Percentiles rank a stretch among this genome's conserved stretches.
Evolutionary conservation across 1,140 invertebrate genomes (phyloP).

Genomic region (Belonocnema kinseyi): DNA sequence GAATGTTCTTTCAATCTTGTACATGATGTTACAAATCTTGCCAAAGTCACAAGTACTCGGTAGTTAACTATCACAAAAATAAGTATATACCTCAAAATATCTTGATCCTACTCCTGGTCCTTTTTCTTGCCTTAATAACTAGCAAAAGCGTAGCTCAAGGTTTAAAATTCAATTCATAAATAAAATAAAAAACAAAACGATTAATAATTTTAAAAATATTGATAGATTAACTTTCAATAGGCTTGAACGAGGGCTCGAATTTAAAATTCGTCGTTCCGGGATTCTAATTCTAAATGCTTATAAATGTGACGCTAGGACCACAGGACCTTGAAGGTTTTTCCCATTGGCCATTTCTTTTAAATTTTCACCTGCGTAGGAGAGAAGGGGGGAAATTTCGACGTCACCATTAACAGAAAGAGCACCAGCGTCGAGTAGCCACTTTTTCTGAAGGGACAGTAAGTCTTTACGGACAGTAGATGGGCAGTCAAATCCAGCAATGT

Average conservation of each 20-base stretch:
- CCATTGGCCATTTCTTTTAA: constrained; percentile 81
- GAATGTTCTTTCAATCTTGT: constrained; percentile 21
- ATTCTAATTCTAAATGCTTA: not conserved
- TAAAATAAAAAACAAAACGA: not conserved
- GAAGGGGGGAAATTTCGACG: constrained; percentile 93
- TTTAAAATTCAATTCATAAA: not conserved
- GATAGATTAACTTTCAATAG: too few species aligned
- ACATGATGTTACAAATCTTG: not conserved
- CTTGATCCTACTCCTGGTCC: too few species aligned
- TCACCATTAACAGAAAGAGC: constrained; percentile 81
- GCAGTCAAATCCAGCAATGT: constrained; percentile 91
- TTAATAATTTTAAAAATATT: not conserved
- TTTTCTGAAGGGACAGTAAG: constrained; percentile 87
- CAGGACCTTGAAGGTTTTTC: constrained; percentile 83
- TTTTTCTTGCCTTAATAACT: not conserved
- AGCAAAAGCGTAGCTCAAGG: not conserved
- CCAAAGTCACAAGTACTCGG: not conserved
- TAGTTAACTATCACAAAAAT: not conserved
- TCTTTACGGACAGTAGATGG: constrained; percentile 90
- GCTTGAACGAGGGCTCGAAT: too few species aligned
- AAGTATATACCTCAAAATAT: too few species aligned
- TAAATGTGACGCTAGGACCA: constrained; percentile 46
- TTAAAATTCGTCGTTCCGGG: too few species aligned
- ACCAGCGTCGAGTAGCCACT: constrained; percentile 90
- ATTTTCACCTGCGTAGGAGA: constrained; percentile 94